Evolutionary conservation across 1,140 invertebrate species (phyloP), one percentile per base, ranked within the genome.

Genomic region (Notospermus geniculatus): DNA sequence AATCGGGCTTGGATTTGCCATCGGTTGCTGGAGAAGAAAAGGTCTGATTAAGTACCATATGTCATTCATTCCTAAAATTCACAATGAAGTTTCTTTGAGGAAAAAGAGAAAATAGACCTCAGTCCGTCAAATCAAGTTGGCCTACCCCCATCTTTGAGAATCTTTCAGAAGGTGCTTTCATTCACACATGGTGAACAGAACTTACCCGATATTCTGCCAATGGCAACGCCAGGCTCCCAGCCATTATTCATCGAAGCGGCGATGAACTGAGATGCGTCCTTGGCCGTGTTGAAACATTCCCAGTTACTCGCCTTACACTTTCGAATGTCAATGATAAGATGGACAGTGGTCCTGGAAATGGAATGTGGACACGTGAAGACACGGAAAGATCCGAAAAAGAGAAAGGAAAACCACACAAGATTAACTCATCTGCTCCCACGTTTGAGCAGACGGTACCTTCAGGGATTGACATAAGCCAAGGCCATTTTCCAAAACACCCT

Each of bases 321-420:
- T 65, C 92, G 84, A 73, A 95, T 95, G 74, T 97, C 94, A 22
- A 97, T 90, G 80, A 95, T 92, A 52, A 97, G 74, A 70, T 88
- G 92, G 0, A 92, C 90, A 53, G 91, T 88, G 0, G 94, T 88
- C 1, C 93, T 78, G 45, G 57, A 65, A 39, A 52, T 23, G 29
- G 27, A 50, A 23, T 59, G 43, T 2, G 25, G 1, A 43, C 11
- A 43, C 11, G 11, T 43, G 11, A 43, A 13, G 11, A 13, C 19
- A 43, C 11, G 19, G 39, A 43, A 43, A 43, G n/a, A n/a, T n/a
- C n/a, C n/a, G n/a, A n/a, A n/a, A n/a, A n/a, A n/a, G n/a, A n/a
- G n/a, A n/a, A n/a, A n/a, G n/a, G n/a, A n/a, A n/a, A n/a, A n/a
- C n/a, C n/a, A n/a, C n/a, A n/a, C n/a, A n/a, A n/a, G n/a, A n/a